Percentiles rank a stretch among this genome's conserved stretches.
Conservation (phyloP, 2,113 vertebrate species). For the Meleagris gallopavo region DNA sequence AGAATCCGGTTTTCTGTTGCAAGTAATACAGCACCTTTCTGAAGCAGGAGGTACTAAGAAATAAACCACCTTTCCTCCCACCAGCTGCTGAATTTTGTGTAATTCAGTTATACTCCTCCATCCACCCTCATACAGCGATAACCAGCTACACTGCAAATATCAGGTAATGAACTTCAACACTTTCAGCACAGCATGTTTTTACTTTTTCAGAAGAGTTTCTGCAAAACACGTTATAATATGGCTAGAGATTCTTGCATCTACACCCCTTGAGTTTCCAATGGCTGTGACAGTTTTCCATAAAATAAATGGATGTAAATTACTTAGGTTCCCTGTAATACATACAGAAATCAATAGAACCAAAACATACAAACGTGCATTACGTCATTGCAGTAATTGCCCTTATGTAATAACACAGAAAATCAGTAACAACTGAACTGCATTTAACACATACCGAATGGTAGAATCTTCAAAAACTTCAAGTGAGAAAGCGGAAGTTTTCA, state of each 20-base stretch:
- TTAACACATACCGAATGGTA: neutral
- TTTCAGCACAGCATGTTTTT: neutral
- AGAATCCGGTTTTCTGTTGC: neutral
- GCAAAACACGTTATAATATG: neutral
- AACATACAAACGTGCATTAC: neutral
- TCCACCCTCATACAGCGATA: neutral
- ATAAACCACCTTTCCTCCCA: neutral
- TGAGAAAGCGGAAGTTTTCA: neutral
- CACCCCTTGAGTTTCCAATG: neutral
- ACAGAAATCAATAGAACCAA: neutral
- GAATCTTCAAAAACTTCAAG: neutral
- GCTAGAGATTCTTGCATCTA: neutral
- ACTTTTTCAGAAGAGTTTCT: neutral
- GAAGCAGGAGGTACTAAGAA: neutral
- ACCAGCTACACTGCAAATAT: neutral
- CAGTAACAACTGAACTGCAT: neutral
- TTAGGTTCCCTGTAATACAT: neutral
- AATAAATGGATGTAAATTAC: neutral
- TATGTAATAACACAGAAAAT: neutral
- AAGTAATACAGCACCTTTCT: neutral
- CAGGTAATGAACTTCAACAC: neutral
- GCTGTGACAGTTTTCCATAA: neutral
- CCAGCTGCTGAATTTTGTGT: neutral
- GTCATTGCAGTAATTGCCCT: neutral
- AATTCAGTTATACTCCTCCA: neutral